A percentile compares a stretch with the other conserved stretches of the same genome.
phyloP scores from a whole-genome alignment of 2,797 vertebrate species.

The Onychomys torridus region DNA sequence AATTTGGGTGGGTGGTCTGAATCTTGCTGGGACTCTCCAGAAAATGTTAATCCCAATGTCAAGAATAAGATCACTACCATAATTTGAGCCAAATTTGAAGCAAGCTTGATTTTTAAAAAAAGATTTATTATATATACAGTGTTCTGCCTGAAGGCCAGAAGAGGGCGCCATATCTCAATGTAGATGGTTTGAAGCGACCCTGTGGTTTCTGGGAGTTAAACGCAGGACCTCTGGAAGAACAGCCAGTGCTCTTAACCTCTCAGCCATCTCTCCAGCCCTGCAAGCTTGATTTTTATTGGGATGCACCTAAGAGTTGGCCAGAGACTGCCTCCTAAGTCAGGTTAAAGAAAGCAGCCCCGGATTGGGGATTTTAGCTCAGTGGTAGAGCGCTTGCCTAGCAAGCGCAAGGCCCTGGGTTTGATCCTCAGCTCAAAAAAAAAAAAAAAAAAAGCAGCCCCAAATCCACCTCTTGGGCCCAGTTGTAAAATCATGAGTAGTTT shows the following conservation, averaged over 20 bases:
- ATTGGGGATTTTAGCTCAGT: too few relatives aligned
- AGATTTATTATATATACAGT: neutral
- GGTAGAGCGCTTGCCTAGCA: too few relatives aligned
- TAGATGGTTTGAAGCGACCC: neutral
- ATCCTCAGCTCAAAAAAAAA: too few relatives aligned
- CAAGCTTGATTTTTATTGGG: neutral
- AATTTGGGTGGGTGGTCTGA: neutral
- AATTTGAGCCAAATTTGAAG: neutral
- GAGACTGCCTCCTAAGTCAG: neutral
- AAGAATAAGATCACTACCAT: neutral
- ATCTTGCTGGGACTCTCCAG: neutral
- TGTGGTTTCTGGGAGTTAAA: neutral
- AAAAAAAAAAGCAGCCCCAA: neutral
- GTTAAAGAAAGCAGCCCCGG: neutral
- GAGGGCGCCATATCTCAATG: neutral
- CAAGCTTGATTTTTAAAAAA: neutral
- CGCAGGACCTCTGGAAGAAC: neutral
- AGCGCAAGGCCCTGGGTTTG: too few relatives aligned
- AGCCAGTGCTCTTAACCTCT: neutral
- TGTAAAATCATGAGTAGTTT: neutral
- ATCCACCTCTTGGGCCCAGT: neutral
- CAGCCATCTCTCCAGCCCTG: neutral
- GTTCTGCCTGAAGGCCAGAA: neutral
- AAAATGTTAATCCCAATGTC: neutral
- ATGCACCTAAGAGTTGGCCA: neutral